Evolutionary conservation across 2,888 invertebrate species (phyloP).

Genomic region (Tribolium freemani): DNA sequence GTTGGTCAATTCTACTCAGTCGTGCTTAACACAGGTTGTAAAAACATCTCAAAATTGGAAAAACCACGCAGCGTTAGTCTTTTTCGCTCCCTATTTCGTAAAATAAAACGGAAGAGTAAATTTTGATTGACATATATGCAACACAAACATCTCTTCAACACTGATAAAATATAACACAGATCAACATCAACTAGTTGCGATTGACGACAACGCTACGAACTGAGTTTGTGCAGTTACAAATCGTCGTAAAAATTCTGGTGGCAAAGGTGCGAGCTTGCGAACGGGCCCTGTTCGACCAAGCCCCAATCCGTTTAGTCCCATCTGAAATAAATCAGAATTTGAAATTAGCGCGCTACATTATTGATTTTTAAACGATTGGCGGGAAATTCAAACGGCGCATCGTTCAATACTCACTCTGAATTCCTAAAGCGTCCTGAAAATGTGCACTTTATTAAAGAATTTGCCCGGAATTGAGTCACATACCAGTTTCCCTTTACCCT

Average conservation of each 20-base stretch:
- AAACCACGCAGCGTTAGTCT: neutral
- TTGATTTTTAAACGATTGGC: slow-evolving; percentile 27
- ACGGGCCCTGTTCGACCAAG: slow-evolving; percentile 65
- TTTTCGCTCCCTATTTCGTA: neutral
- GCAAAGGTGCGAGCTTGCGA: slow-evolving; percentile 66
- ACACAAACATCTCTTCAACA: slow-evolving; percentile 22
- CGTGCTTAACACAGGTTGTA: neutral
- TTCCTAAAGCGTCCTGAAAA: slow-evolving; percentile 60
- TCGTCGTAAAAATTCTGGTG: slow-evolving; percentile 66
- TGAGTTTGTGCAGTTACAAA: slow-evolving; percentile 67
- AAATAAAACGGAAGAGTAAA: slow-evolving; percentile 18
- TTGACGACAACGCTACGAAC: slow-evolving; percentile 61
- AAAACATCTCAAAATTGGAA: neutral
- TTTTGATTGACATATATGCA: slow-evolving; percentile 13
- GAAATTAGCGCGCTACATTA: slow-evolving; percentile 20
- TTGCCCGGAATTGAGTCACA: slow-evolving; percentile 43
- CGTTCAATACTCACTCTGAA: slow-evolving; percentile 63
- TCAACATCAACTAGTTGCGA: slow-evolving; percentile 42
- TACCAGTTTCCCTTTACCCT: slow-evolving; percentile 62
- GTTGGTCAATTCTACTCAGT: neutral
- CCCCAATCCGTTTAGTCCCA: slow-evolving; percentile 66
- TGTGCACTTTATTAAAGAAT: slow-evolving; percentile 33
- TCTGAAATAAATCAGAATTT: slow-evolving; percentile 57
- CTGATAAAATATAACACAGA: slow-evolving; percentile 16
- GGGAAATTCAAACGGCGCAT: slow-evolving; percentile 14